These are phyloP conservation scores for Nipponacmea schrenckii DNA, from an alignment of 2,888 invertebrate genomes.

Conservation along the genomic window DNA sequence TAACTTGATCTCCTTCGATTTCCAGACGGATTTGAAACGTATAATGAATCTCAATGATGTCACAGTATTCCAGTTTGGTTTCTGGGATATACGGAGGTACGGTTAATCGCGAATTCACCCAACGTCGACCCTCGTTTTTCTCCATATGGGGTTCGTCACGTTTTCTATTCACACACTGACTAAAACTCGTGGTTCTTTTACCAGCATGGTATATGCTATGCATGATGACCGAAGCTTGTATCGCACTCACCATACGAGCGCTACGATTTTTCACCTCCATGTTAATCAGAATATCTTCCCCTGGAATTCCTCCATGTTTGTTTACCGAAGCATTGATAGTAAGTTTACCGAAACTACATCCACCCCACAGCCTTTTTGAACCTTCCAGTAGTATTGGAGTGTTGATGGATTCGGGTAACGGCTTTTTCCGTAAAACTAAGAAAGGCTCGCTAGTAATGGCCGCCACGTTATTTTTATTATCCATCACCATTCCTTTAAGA, in stretches of 20 bases:
- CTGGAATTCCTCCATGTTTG: constrained; percentile 59
- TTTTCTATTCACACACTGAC: constrained; percentile 64
- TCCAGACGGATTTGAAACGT: constrained; percentile 63
- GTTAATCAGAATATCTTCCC: constrained; percentile 63
- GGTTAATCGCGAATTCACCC: constrained; percentile 62
- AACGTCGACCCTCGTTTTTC: constrained; percentile 60
- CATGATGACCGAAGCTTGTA: constrained; percentile 61
- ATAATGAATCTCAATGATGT: constrained; percentile 65
- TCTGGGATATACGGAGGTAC: constrained; percentile 67
- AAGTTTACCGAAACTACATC: constrained; percentile 61
- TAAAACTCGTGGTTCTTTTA: constrained; percentile 47
- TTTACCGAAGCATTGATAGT: constrained; percentile 51
- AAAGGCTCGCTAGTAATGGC: constrained; percentile 66
- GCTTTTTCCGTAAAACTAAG: constrained; percentile 50
- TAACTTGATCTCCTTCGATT: constrained; percentile 54
- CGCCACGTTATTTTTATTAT: constrained; percentile 56
- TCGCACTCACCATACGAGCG: constrained; percentile 51
- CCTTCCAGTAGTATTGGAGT: constrained; percentile 28
- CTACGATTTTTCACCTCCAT: constrained; percentile 62
- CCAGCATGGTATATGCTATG: constrained; percentile 59
- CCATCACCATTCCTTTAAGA: constrained; percentile 59
- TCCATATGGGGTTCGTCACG: constrained; percentile 62
- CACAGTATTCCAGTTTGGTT: constrained; percentile 62
- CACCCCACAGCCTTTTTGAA: constrained; percentile 49
- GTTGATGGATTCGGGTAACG: constrained; percentile 36